These are phyloP conservation scores for Danaus melanippus DNA, from an alignment of 1,140 invertebrate genomes.

Conservation along the genomic window DNA sequence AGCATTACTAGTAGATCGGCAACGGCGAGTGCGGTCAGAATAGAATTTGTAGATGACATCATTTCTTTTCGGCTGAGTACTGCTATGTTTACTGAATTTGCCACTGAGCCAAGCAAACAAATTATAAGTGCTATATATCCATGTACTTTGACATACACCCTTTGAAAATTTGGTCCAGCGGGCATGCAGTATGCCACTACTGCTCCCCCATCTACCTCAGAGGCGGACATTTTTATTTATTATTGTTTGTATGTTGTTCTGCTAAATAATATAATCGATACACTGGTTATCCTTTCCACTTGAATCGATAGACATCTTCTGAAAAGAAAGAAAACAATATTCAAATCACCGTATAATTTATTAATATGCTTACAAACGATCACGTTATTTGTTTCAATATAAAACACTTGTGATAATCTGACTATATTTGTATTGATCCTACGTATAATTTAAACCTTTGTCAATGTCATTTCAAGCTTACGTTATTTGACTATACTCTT, in stretches of 20 bases:
- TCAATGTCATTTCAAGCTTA: no score
- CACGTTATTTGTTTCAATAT: no score
- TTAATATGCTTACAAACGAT: no score
- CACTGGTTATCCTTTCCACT: constrained; percentile 2
- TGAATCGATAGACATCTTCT: constrained; percentile 16
- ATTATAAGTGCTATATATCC: constrained; percentile 75
- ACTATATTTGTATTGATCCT: no score
- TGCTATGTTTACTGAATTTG: constrained; percentile 94
- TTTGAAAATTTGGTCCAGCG: constrained; percentile 55
- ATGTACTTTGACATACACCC: constrained; percentile 54
- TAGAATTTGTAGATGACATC: constrained; percentile 88
- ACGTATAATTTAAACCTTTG: no score
- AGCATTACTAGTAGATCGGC: constrained; percentile 94
- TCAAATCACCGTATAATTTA: background rate
- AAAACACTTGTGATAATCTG: no score
- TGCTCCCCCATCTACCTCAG: constrained; percentile 18
- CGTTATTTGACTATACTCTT: no score
- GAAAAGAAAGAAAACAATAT: constrained; percentile 18
- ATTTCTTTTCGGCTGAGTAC: constrained; percentile 93
- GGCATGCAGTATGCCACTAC: constrained; percentile 57
- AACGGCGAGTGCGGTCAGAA: constrained; percentile 89
- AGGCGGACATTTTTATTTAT: constrained; percentile 28
- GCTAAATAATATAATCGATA: no score
- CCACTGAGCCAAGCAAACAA: constrained; percentile 91
- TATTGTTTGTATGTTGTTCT: background rate